These are phyloP conservation scores for Hydrocynus forskahlii DNA, from an alignment of 2,797 vertebrate species.

Conservation along the genomic window DNA sequence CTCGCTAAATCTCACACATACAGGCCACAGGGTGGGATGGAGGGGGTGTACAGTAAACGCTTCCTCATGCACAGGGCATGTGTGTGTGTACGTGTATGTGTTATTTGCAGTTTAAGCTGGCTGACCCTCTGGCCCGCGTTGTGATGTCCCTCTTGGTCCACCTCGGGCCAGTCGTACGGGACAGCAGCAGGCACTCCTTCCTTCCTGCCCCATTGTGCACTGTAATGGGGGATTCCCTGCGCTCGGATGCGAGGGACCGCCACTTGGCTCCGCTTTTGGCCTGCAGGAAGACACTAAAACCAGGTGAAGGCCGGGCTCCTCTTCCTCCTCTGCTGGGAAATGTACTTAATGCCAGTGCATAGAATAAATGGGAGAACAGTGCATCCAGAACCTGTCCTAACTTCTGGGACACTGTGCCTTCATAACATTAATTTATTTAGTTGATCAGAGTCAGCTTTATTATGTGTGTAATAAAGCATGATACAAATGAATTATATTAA, in stretches of 20 bases:
- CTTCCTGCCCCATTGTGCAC: constrained; percentile 79
- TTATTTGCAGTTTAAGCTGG: constrained; percentile 10
- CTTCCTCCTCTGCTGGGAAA: constrained; percentile 52
- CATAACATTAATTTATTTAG: too few species aligned
- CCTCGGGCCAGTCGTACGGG: constrained; percentile 62
- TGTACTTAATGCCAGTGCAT: not conserved
- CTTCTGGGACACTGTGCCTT: too few species aligned
- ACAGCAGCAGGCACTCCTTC: constrained; percentile 68
- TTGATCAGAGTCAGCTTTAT: too few species aligned
- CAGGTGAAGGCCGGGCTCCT: constrained; percentile 70
- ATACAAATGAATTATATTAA: too few species aligned
- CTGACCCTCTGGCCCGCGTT: constrained; percentile 28
- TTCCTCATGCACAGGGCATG: not conserved
- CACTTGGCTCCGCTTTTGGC: constrained; percentile 46
- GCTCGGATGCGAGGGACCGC: constrained; percentile 59
- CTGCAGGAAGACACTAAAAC: constrained; percentile 53
- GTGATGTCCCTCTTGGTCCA: constrained; percentile 56
- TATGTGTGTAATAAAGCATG: too few species aligned
- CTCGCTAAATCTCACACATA: constrained; percentile 1
- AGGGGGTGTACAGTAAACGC: constrained; percentile 10
- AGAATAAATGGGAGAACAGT: not conserved
- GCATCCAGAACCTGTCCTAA: not conserved
- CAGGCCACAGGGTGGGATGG: not conserved
- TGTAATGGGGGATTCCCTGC: constrained; percentile 72
- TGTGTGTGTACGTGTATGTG: constrained; percentile 3